Base-by-base conservation (phyloP, 1,140 invertebrate species). In the Halictus rubicundus region DNA sequence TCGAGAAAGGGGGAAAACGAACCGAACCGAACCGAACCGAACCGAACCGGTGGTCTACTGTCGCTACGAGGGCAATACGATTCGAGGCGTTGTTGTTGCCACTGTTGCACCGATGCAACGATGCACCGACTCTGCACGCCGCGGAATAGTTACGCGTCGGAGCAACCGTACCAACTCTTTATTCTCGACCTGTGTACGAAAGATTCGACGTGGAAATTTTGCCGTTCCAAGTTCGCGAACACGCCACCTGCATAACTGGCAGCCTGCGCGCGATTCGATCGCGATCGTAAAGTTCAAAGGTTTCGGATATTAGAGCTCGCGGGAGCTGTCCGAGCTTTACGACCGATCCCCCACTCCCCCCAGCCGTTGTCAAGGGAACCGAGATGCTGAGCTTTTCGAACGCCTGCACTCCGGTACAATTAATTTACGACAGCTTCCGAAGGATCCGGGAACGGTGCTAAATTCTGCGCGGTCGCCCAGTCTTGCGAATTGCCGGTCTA, bases 1-100 rank as follows among this genome's bases (percentile, higher is more conserved):
- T 80, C 59, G 68, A 68, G 60, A 60, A 75, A 54, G 72, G 81
- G 79, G 14, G 68, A 75, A 27, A 2, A 57, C 21, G 16, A 14
- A 46, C 42, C 10, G 10, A 42, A 42, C 39, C 39, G 39, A 42
- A 32, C 32, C 3, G 19, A 5, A 42, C 39, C 39, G 39, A 42
- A 32, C 32, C 3, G 19, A 5, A 16, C 12, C 49, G 6, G 42
- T 8, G 68, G 25, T 76, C 25, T 25, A 25, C 73, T 39, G 32
- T 5, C 5, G 42, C 1, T 10, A 68, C 49, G 37, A 68, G 75
- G 23, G 63, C 66, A 71, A 71, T 52, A 54, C 14, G 32, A 32
- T 32, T 32, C 32, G 32, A 32, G 2, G 3, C 1, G 32, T 32
- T 32, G 32, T 32, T 32, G 32, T 5, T 32, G 32, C 32, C 5